Conservation (phyloP, 1,140 invertebrate genomes). For the Euwallacea fornicatus region DNA sequence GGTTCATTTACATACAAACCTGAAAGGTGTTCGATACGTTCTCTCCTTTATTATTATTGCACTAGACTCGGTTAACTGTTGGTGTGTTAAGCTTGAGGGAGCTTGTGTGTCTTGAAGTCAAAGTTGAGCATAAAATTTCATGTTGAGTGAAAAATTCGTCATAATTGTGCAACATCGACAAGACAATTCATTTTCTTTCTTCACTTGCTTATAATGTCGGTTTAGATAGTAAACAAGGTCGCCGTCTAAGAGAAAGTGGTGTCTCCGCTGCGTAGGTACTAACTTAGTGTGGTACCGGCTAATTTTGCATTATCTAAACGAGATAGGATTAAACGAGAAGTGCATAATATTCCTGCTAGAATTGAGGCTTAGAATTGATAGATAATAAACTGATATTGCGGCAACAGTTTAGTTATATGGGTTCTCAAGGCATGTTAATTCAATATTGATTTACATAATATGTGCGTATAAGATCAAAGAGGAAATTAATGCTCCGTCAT, state of each 20-base stretch:
- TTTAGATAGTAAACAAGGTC: constrained; percentile 11
- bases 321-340: too few species aligned
- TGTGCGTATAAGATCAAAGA: neutral
- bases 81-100: neutral
- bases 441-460: constrained; percentile 9
- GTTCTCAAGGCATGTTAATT: constrained; percentile 1
- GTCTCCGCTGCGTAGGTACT: too few species aligned
- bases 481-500: constrained; percentile 1
- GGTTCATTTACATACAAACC: constrained; percentile 15
- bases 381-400: constrained; percentile 2
- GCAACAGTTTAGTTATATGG: constrained; percentile 1
- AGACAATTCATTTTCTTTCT: constrained; percentile 4
- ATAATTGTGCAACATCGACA: neutral
- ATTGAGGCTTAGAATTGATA: neutral
- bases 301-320: too few species aligned
- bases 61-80: constrained; percentile 14
- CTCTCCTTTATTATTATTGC: constrained; percentile 18
- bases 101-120: neutral
- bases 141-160: neutral
- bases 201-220: neutral
- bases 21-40: constrained; percentile 17
- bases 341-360: too few species aligned
- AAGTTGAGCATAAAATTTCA: neutral
- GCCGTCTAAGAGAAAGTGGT: constrained; percentile 1
- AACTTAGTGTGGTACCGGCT: too few species aligned